Conservation (phyloP, 1,140 invertebrate species). For the Heliconius hewitsoni region DNA sequence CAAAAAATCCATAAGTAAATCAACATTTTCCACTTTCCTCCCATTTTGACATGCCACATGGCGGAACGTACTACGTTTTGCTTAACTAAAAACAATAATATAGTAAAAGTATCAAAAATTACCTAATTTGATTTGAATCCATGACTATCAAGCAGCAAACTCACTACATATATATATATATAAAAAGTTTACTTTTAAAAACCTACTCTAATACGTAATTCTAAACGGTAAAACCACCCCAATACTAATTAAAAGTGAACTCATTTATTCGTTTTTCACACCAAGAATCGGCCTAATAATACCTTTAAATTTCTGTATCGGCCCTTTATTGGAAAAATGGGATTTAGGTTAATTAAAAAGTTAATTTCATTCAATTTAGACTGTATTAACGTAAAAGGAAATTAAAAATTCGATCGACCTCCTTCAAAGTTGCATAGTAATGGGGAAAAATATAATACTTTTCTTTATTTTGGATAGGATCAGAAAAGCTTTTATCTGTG, state of each 20-base stretch:
- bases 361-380: slow-evolving; percentile 42
- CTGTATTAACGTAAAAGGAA: slow-evolving; percentile 31
- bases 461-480: too few relatives aligned
- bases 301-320: slow-evolving; percentile 39
- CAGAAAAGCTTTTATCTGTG: too few relatives aligned
- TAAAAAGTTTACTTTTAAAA: not conserved
- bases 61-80: too few relatives aligned
- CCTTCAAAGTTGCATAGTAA: slow-evolving; percentile 13
- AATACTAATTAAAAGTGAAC: slow-evolving; percentile 1
- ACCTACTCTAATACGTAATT: not conserved
- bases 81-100: too few relatives aligned
- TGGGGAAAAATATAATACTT: not conserved
- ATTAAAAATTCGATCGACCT: slow-evolving; percentile 29
- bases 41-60: too few relatives aligned
- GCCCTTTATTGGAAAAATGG: slow-evolving; percentile 40
- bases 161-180: not conserved
- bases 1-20: too few relatives aligned
- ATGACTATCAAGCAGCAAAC: too few relatives aligned
- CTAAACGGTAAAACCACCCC: not conserved
- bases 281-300: slow-evolving; percentile 32
- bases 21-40: too few relatives aligned
- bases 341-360: slow-evolving; percentile 46
- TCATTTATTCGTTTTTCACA: slow-evolving; percentile 33
- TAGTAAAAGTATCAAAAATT: too few relatives aligned
- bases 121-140: too few relatives aligned